These are phyloP conservation scores for Cochlearius cochlearius DNA, from an alignment of 2,113 vertebrate genomes.

Conservation along the genomic window DNA sequence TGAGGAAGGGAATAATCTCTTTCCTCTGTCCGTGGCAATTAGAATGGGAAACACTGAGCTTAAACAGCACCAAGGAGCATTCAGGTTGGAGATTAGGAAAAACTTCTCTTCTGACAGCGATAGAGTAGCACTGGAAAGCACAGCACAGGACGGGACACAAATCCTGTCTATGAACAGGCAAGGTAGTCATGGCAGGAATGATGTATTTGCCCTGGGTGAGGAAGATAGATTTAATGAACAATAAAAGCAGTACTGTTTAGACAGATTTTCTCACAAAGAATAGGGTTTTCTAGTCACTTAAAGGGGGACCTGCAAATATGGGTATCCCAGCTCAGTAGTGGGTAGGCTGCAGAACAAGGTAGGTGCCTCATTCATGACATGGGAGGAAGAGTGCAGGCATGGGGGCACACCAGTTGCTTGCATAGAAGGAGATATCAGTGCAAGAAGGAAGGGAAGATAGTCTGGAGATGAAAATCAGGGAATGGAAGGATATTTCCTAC, in stretches of 20 bases:
- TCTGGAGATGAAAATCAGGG: neutral
- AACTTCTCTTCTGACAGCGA: neutral
- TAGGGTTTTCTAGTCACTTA: neutral
- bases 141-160: neutral
- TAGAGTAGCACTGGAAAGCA: neutral
- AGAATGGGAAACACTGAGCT: neutral
- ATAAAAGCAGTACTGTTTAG: neutral
- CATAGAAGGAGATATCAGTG: neutral
- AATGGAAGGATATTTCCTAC: neutral
- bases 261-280: neutral
- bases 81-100: neutral
- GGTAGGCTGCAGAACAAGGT: neutral
- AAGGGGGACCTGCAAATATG: neutral
- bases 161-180: neutral
- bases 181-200: neutral
- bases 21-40: neutral
- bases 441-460: neutral
- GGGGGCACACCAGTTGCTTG: neutral
- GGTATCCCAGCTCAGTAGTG: fast-evolving
- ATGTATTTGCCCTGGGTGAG: fast-evolving
- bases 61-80: neutral
- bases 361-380: neutral
- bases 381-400: neutral
- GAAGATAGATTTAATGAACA: neutral
- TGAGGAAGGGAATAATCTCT: neutral